Evolutionary conservation across 2,113 vertebrate genomes (phyloP), one percentile per base, ranked within the genome.

Genomic region (Eidolon helvum): DNA sequence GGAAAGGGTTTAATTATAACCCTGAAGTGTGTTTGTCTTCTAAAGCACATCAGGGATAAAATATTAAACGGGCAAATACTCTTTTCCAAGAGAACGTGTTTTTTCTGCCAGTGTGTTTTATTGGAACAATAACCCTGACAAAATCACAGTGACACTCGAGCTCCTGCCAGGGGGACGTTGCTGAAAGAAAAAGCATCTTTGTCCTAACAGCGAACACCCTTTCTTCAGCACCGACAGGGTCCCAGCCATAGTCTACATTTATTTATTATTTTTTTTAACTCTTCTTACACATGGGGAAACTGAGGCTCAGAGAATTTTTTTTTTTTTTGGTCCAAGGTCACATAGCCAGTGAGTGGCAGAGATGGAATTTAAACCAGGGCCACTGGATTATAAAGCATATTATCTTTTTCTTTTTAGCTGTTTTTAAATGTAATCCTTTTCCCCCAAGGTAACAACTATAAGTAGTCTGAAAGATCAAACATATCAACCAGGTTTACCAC

Each of bases 1-100:
- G 83, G 22, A 45, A 87, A 59, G 84, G 68, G 91, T 97, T 97
- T 96, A 93, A 97, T 95, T 95, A 95, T 16, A 88, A 61, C 30
- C 1, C 48, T 4, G 43, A 83, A 78, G 72, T 10, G 38, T 65
- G 59, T 95, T 88, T 94, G 90, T 96, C 85, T 94, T 87, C 80
- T n/a, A 84, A 63, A 97, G 50, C 59, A 28, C 80, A 69, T 82
- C 71, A 33, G 89, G 78, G 88, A 91, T 95, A 85, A 96, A 96
- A 96, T 97, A 97, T 96, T 96, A 96, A 96, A 97, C 94, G 98
- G 91, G 38, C 66, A 93, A 40, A 72, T 55, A 89, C 50, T 75
- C 68, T 96, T 92, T 91, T 96, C 85, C 72, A 55, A 92, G 91
- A 93, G 94, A 96, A 91, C 82, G 80, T 57, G 63, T 94, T 97